Evolutionary conservation across 2,113 vertebrate genomes (phyloP), one percentile per base, ranked within the genome.

Genomic region (Motacilla tschutschensis): DNA sequence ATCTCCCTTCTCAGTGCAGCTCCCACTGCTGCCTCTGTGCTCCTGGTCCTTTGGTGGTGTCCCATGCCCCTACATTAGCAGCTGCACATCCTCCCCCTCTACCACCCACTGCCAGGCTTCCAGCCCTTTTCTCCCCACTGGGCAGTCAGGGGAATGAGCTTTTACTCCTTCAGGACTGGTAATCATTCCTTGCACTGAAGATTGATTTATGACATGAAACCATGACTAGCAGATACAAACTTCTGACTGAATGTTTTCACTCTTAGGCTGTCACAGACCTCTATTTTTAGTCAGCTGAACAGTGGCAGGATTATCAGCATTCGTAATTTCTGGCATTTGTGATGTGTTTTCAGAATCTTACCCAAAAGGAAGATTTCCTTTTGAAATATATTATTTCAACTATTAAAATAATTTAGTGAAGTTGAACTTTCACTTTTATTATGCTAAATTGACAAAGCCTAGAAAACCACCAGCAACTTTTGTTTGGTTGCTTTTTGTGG

Each of bases 231-330:
- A 73, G 55, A 63, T 66, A 62, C 44, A 88, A 93, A 90, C 51
- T 76, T 92, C 67, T 14, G 4, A 53, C 17, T 53, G 59, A 79
- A 40, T 66, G 41, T 87, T 90, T 94, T 88, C 80, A 43, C 71
- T 83, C 79, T 76, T 66, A 77, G 67, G 21, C 63, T 70, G 71
- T 36, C 57, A 82, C 57, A 77, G 48, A 70, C 8, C 8, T 66
- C 72, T 87, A 74, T 87, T 89, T 95, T 93, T 60, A 89, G 78
- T 43, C 66, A 76, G 47, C 43, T 84, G 75, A 90, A 40, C 24
- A 77, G 47, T 35, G 44, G 22, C 60, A 79, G 71, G 9, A 35
- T 88, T 86, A 41, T 72, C 48, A 79, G 26, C 26, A 40, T 40
- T 43, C 76, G 51, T 35, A 50, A 40, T 82, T 90, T 66, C 60